These are phyloP conservation scores for Barnardius zonarius DNA, from an alignment of 2,113 vertebrate species.

Conservation along the genomic window DNA sequence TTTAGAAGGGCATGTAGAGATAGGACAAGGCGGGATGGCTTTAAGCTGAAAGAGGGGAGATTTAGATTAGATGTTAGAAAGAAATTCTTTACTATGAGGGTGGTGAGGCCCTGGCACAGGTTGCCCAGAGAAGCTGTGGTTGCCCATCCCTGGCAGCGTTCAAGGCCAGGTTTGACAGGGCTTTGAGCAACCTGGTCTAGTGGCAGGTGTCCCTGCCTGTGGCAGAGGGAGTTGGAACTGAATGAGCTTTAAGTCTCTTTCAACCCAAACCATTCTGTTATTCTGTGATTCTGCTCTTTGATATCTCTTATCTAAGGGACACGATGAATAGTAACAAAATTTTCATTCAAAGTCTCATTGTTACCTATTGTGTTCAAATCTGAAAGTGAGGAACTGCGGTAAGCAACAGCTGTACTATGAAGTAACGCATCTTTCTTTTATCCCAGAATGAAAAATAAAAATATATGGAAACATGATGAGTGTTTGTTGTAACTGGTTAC, in stretches of 20 bases:
- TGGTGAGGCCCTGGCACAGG: neutral
- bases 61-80: neutral
- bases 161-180: fast-evolving
- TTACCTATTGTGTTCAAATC: neutral
- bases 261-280: neutral
- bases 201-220: neutral
- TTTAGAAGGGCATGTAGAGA: neutral
- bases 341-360: neutral
- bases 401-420: neutral
- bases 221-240: neutral
- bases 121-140: neutral
- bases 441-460: neutral
- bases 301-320: neutral
- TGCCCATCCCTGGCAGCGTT: neutral
- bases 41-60: neutral
- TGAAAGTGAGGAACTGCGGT: neutral
- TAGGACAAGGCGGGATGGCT: neutral
- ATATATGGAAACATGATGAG: neutral
- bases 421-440: neutral
- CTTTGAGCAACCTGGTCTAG: neutral
- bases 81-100: neutral
- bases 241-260: neutral
- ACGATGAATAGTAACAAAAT: neutral
- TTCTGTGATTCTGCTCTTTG: neutral
- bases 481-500: neutral